Evolutionary conservation across 2,888 invertebrate genomes (phyloP).

Genomic region (Cactoblastis cactorum): DNA sequence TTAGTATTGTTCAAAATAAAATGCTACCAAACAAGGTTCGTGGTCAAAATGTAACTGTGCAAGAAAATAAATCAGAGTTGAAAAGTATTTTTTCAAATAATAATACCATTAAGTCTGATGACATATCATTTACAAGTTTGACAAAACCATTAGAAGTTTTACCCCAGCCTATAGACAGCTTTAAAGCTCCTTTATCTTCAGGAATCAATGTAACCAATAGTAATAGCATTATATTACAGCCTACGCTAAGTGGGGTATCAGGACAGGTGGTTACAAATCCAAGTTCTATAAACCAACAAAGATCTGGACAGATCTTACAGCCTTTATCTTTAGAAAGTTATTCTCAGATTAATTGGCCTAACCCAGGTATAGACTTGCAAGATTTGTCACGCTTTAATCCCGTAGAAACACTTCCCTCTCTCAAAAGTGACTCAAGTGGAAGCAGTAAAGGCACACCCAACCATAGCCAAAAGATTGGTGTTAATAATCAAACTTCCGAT

Average conservation of each 20-base stretch:
- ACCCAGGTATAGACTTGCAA: slow-evolving; percentile 77
- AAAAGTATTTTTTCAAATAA: slow-evolving; percentile 35
- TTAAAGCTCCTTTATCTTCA: slow-evolving; percentile 26
- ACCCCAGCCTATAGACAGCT: slow-evolving; percentile 29
- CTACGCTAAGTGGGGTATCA: slow-evolving; percentile 33
- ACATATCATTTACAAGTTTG: slow-evolving; percentile 40
- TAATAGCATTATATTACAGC: slow-evolving; percentile 48
- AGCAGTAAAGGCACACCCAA: slow-evolving; percentile 61
- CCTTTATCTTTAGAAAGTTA: slow-evolving; percentile 71
- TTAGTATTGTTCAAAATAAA: slow-evolving; percentile 24
- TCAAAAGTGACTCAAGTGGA: slow-evolving; percentile 56
- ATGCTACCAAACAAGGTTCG: slow-evolving; percentile 12
- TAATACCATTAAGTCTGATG: slow-evolving; percentile 40
- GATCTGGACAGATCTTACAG: slow-evolving; percentile 66
- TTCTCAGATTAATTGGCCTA: slow-evolving; percentile 82
- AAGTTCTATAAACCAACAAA: slow-evolving; percentile 38
- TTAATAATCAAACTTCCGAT: slow-evolving; percentile 47
- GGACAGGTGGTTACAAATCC: slow-evolving; percentile 24
- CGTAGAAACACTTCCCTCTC: slow-evolving; percentile 64
- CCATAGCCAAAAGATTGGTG: slow-evolving; percentile 40
- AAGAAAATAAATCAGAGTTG: slow-evolving; percentile 28
- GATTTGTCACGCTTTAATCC: slow-evolving; percentile 74
- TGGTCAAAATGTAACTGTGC: slow-evolving; percentile 27
- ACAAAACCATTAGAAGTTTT: slow-evolving; percentile 36
- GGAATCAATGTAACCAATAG: slow-evolving; percentile 23